Evolutionary conservation across 2,888 invertebrate genomes (phyloP), one percentile per base, ranked within the genome.

Genomic region (Xestia rhomboidea): DNA sequence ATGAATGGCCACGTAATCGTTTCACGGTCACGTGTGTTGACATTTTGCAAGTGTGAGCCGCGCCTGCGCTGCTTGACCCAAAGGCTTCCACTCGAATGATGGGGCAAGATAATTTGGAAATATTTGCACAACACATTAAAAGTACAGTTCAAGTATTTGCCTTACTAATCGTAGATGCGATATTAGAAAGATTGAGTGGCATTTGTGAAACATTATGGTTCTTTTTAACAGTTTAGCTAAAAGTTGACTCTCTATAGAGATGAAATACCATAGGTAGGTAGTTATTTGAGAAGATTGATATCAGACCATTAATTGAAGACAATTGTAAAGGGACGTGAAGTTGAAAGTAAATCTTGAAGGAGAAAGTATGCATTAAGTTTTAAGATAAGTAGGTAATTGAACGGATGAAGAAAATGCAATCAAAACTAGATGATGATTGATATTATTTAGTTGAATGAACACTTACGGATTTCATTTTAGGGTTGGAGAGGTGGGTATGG

Each of bases 391-490:
- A 51, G 24, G 34, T 34, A 62, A 34, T 76, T 63, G 18, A 57
- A 64, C 68, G 34, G 10, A 38, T 51, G 11, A 44, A n/a, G 6
- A 0, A 41, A 63, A 60, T 60, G 6, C 41, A 49, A 49, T 34
- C 6, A 27, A 38, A 68, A 71, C 49, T 54, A 30, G 3, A 21
- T 46, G 8, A 57, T 68, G 13, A 60, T 63, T 63, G 7, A 62
- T 46, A n/a, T 49, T 38, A 8, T 57, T 27, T 27, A 24, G n/a
- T 21, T 57, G 7, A 83, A 77, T 79, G 68, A 76, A 46, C 76
- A 95, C 95, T 95, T 90, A 95, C 95, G 86, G 92, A 93, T 93
- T 94, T 94, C 95, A 95, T 95, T 88, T 92, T 94, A 82, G 79
- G 70, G 76, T 88, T 84, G 81, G 84, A 69, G 81, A 82, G 88